Evolutionary conservation across 2,888 invertebrate species (phyloP), one percentile per base, ranked within the genome.

Genomic region (Aradus depressus): DNA sequence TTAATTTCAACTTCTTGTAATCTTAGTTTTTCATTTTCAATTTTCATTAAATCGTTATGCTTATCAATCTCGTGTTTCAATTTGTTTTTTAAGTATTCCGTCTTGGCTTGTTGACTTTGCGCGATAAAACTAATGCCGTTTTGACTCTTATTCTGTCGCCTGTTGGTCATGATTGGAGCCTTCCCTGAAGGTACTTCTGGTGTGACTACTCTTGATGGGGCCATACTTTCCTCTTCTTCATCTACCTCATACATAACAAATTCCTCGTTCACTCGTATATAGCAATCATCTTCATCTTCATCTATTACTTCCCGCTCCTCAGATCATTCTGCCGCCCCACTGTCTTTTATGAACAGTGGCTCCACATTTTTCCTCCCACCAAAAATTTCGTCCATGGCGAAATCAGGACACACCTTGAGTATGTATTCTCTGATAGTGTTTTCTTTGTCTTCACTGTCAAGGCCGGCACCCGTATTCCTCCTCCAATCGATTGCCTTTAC

Each of bases 391-490:
- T 43, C 44, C 21, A 43, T 12, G 4, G 3, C 35, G 44, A 43
- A 43, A 26, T 43, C 18, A 26, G 44, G 44, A 18, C 44, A 43
- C 14, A 43, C 6, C 18, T 43, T 43, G 8, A 26, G 8, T n/a
- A 43, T 12, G 28, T 43, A 26, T 43, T 43, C 44, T 43, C 44
- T 26, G 23, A 44, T 44, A 12, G 31, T 44, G 19, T 16, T 26
- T 31, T 44, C 44, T 23, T 44, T 44, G 31, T 44, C 31, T 44
- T 28, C 44, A 16, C 2, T 16, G 16, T 44, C 44, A 4, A 44
- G 31, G 16, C 44, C 44, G 10, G 44, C 44, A 14, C 44, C 44
- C 4, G 44, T 44, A 12, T 44, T 44, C 19, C 25, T 44, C 10
- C 44, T 8, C 44, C 44, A 44, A n/a, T 19, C 25, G 6, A 44